Evolutionary conservation across 2,888 invertebrate genomes (phyloP), one percentile per base, ranked within the genome.

Genomic region (Cordilura impudica): DNA sequence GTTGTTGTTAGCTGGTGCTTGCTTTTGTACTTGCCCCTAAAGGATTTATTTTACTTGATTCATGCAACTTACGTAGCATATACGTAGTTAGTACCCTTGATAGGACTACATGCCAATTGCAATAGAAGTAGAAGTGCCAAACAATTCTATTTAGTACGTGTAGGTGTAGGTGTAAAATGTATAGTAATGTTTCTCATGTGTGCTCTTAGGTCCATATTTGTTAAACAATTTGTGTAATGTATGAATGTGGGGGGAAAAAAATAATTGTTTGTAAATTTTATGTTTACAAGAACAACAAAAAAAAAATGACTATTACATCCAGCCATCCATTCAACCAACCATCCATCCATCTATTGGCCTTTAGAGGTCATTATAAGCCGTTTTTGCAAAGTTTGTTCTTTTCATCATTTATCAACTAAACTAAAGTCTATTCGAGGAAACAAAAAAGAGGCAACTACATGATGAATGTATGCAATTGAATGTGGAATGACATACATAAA

Each of bases 401-500:
- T 45, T 18, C 10, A 26, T 16, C 53, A 23, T 43, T 65, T 8
- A 47, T 35, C 19, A 14, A 18, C 51, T 65, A 16, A 16, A 49
- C 49, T 66, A 66, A 74, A 21, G 45, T 45, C 31, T 45, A 4
- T 16, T 14, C 19, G 4, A 31, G 31, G 14, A 49, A 8, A 12
- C 10, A 19, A 31, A 26, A 31, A 53, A 16, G 3, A 10, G 14
- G 16, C 4, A 31, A 39, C 12, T n/a, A 26, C 43, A 66, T 51
- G 66, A 51, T 23, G 53, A 56, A 66, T 67, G 51, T 29, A 26
- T 45, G 74, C 67, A 74, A 67, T 67, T 74, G 67, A 53, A 45
- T 60, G 53, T 60, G 26, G 21, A 66, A 58, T 65, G 14, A n/a
- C 49, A 56, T n/a, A 58, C 23, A 53, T 18, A 35, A 45, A 2